These are phyloP conservation scores for Drosophila setifemur DNA, from an alignment of 1,140 invertebrate species.

Conservation along the genomic window DNA sequence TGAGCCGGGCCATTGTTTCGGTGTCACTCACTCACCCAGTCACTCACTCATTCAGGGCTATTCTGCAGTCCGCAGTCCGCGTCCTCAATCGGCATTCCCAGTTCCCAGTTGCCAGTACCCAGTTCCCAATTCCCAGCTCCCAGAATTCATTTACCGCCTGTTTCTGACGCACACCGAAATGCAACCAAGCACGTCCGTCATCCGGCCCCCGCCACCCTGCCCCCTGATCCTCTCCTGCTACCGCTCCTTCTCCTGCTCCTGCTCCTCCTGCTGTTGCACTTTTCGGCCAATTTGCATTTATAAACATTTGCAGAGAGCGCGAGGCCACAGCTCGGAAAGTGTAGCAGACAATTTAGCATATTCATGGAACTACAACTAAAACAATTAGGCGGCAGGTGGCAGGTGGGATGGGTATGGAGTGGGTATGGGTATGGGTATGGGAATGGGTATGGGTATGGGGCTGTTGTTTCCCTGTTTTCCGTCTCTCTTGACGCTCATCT, in stretches of 20 bases:
- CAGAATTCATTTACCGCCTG: constrained; percentile 19
- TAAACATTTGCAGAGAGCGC: constrained; percentile 70
- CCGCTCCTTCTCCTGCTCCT: not conserved
- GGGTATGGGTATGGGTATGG: constrained; percentile 1
- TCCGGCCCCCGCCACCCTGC: constrained; percentile 9
- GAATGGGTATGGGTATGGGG: not conserved
- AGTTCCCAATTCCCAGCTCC: not conserved
- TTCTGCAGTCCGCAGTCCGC: not conserved
- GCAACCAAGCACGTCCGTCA: constrained; percentile 49
- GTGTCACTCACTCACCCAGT: constrained; percentile 44
- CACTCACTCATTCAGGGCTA: constrained; percentile 29
- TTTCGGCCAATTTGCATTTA: constrained; percentile 80
- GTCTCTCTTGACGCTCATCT: constrained; percentile 5
- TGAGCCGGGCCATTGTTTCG: constrained; percentile 30
- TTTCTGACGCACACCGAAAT: constrained; percentile 36
- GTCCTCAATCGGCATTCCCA: not conserved
- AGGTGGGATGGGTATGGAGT: constrained; percentile 2
- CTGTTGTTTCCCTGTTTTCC: constrained; percentile 4
- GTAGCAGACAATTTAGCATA: constrained; percentile 75
- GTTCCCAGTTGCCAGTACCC: constrained; percentile 9
- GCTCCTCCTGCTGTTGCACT: constrained; percentile 55
- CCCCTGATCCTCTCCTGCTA: not conserved
- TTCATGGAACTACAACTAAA: constrained; percentile 78
- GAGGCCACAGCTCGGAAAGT: constrained; percentile 36
- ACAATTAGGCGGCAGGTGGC: constrained; percentile 69